Evolutionary conservation across 2,888 invertebrate species (phyloP).

Genomic region (Sisyra terminalis): DNA sequence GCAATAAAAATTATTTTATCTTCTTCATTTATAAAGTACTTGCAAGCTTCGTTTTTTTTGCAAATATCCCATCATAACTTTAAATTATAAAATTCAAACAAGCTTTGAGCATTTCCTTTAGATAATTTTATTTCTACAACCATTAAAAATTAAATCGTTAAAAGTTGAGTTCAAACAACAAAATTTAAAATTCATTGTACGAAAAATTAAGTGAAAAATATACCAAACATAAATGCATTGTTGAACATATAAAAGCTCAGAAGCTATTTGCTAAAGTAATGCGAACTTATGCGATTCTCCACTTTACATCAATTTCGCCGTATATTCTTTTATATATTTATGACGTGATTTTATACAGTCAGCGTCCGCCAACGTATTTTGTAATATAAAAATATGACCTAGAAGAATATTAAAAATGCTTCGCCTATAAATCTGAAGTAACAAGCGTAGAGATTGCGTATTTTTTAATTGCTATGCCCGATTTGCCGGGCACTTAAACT

Average conservation of each 20-base stretch:
- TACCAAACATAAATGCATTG: conserved; percentile 6
- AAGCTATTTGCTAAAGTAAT: conserved; percentile 19
- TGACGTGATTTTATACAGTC: background rate
- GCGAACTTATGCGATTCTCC: conserved; percentile 18
- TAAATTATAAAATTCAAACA: too few relatives aligned
- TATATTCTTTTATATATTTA: conserved; percentile 2
- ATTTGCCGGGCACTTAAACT: conserved; percentile 7
- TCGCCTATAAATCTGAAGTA: conserved; percentile 1
- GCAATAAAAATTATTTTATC: too few relatives aligned
- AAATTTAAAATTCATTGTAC: background rate
- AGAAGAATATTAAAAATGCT: conserved; percentile 6
- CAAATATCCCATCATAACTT: too few relatives aligned
- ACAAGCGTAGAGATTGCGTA: conserved; percentile 1
- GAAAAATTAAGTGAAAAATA: background rate
- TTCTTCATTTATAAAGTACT: too few relatives aligned
- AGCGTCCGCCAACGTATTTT: conserved; percentile 2
- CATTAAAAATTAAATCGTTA: too few relatives aligned
- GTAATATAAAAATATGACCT: conserved; percentile 8
- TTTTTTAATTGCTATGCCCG: conserved; percentile 6
- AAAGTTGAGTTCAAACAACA: too few relatives aligned
- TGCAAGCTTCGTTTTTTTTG: too few relatives aligned
- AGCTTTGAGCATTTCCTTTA: too few relatives aligned
- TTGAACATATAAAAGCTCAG: conserved; percentile 9
- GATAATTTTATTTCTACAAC: too few relatives aligned
- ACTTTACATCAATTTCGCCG: conserved; percentile 13